Percentiles rank a stretch among this genome's conserved stretches.
These are phyloP conservation scores for Stegodyphus dumicola DNA, from an alignment of 1,140 invertebrate genomes.

Conservation along the genomic window DNA sequence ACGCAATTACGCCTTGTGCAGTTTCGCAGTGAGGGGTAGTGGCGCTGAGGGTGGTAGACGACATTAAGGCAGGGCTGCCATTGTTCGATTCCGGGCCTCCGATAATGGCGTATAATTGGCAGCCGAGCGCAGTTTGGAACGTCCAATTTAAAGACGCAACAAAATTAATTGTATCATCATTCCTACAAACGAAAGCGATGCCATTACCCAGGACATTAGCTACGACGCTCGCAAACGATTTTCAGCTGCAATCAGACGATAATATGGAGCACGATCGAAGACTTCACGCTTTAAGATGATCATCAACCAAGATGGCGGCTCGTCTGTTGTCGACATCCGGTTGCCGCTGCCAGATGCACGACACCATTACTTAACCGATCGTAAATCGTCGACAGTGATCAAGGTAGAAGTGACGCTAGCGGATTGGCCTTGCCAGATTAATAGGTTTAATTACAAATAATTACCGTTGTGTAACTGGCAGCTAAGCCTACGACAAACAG, in stretches of 20 bases:
- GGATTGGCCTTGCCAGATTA: neutral
- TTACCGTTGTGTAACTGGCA: neutral
- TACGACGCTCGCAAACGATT: conserved; percentile 1
- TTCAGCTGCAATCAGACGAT: neutral
- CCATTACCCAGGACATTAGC: conserved; percentile 29
- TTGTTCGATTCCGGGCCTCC: conserved; percentile 27
- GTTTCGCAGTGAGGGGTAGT: neutral
- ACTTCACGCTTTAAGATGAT: conserved; percentile 8
- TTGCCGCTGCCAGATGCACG: neutral
- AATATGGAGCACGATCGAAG: neutral
- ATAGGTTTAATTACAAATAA: neutral
- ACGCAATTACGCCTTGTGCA: conserved; percentile 18
- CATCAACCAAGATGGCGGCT: conserved; percentile 34
- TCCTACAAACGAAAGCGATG: conserved; percentile 37
- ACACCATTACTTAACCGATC: neutral
- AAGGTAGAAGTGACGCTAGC: neutral
- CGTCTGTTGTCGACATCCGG: neutral
- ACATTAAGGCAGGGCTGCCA: conserved; percentile 3
- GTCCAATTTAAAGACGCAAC: conserved; percentile 50
- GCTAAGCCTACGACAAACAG: neutral
- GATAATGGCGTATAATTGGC: conserved; percentile 47
- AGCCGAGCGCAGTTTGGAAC: conserved; percentile 10
- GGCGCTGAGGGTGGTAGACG: neutral
- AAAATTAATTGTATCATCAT: conserved; percentile 54
- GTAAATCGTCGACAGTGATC: neutral